Evolutionary conservation across 2,113 vertebrate genomes (phyloP), one percentile per base, ranked within the genome.

Genomic region (Sardina pilchardus): DNA sequence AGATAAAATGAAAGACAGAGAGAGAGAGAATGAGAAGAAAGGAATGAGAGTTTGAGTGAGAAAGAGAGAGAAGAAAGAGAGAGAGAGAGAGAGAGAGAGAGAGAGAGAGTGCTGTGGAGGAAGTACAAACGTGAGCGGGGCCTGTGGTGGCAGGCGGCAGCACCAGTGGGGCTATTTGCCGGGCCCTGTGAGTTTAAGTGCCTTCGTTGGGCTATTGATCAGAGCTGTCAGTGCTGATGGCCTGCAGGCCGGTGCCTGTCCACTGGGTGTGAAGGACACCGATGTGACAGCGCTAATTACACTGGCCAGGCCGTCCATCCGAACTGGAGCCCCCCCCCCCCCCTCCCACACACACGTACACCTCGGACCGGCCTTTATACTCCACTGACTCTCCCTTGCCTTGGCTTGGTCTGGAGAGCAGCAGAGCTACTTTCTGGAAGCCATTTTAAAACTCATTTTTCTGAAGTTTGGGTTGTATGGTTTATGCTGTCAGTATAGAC

Each of bases 241-340:
- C 92, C 92, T 42, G 85, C 83, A 92, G 89, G 88, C n/a, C 86
- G 67, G 85, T 81, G 87, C 85, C 91, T 93, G 90, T 81, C 92
- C 89, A 93, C 89, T 92, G 94, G 90, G 92, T 94, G 94, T 95
- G 94, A 93, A 94, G 94, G 94, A 90, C 93, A 95, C 92, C 81
- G 90, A 91, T 93, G 91, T 95, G 95, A 95, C 93, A 93, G 92
- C 78, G 78, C 91, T 93, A 93, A 94, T 95, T 94, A 94, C 90
- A 89, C 87, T 91, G 88, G 53, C 87, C 91, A 92, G 92, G 89
- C 92, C 93, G 91, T 89, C 88, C 88, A 82, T 1, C 7, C 83
- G 85, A 83, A 71, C 90, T 85, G 86, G 26, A 34, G 30, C 71
- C 30, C 9, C 16, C 16, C 80, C 47, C 39, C 71, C 30, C 9